Percentiles rank a stretch among this genome's conserved stretches.
Conservation (phyloP, 2,888 invertebrate species). For the Nemapogon koenigi region DNA sequence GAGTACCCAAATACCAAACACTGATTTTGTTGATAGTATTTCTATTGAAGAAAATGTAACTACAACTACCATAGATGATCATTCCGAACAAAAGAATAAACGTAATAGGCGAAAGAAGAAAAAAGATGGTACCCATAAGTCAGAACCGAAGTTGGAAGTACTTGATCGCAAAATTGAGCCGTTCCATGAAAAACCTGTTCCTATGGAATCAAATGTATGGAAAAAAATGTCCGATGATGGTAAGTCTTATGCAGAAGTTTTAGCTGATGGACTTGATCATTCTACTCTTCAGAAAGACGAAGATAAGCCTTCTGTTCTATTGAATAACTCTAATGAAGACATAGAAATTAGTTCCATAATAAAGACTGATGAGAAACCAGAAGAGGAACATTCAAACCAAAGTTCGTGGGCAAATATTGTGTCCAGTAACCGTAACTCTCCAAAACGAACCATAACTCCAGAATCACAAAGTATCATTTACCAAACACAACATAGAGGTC, state of each 20-base stretch:
- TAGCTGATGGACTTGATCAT: slow-evolving; percentile 62
- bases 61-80: neutral
- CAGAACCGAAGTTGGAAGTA: slow-evolving; percentile 8
- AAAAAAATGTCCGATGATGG: slow-evolving; percentile 57
- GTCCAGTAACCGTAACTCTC: slow-evolving; percentile 35
- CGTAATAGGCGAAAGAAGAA: slow-evolving; percentile 43
- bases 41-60: neutral
- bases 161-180: neutral
- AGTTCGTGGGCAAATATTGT: slow-evolving; percentile 51
- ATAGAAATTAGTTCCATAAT: no score
- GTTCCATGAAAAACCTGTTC: neutral
- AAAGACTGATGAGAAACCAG: slow-evolving; percentile 14
- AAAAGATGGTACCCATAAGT: slow-evolving; percentile 22
- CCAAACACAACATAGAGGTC: slow-evolving; percentile 23
- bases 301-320: no score
- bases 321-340: no score
- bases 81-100: slow-evolving; percentile 17
- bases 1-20: no score
- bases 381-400: no score
- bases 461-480: slow-evolving; percentile 17
- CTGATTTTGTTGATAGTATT: neutral
- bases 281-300: no score
- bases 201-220: slow-evolving; percentile 48
- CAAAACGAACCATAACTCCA: slow-evolving; percentile 30
- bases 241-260: slow-evolving; percentile 75